These are phyloP conservation scores for Saturnia japonica DNA, from an alignment of 2,888 invertebrate species.

Conservation along the genomic window DNA sequence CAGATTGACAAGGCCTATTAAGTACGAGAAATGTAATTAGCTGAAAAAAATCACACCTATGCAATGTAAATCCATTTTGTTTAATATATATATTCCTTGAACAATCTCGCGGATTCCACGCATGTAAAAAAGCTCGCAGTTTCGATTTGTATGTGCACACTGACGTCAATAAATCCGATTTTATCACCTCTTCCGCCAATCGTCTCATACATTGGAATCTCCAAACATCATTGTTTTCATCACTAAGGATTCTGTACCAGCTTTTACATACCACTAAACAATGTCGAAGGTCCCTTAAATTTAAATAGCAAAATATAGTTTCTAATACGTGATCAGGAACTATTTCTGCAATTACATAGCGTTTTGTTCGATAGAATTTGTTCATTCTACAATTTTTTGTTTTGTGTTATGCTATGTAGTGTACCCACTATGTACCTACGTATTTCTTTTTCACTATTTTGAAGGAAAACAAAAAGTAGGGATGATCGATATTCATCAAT, in stretches of 20 bases:
- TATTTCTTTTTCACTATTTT: background rate
- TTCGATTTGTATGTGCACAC: conserved; percentile 96
- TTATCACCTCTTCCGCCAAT: conserved; percentile 91
- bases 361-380: conserved; percentile 52
- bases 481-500: no score
- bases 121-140: conserved; percentile 94
- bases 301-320: conserved; percentile 95
- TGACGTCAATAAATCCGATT: conserved; percentile 94
- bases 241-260: conserved; percentile 94
- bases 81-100: conserved; percentile 98
- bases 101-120: conserved; percentile 99
- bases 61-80: conserved; percentile 97
- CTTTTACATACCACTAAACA: conserved; percentile 96
- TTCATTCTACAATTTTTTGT: conserved; percentile 33
- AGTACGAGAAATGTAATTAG: background rate
- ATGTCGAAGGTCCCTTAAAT: conserved; percentile 91
- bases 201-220: conserved; percentile 92
- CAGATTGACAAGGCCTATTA: background rate
- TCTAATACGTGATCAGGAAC: conserved; percentile 92
- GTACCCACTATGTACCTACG: no score
- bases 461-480: no score
- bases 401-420: background rate
- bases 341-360: conserved; percentile 83
- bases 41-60: conserved; percentile 80
- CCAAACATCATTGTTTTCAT: conserved; percentile 98